Base-by-base conservation (phyloP, 2,797 vertebrate species). In the Anableps anableps region DNA sequence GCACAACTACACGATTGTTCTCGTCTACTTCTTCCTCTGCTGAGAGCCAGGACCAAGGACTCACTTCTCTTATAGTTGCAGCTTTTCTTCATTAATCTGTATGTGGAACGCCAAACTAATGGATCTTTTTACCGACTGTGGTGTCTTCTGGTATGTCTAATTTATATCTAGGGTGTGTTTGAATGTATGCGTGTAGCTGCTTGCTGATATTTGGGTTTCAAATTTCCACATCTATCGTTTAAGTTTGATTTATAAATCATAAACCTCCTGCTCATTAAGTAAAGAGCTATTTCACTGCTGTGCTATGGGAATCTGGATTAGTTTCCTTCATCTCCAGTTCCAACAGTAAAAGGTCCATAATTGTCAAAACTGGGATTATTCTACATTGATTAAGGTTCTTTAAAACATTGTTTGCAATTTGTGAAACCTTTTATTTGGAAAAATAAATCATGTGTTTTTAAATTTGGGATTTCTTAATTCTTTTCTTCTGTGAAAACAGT, bases 1-100 rank as follows among this genome's bases (percentile, higher is more conserved):
- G 86, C 62, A 95, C 95, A 96, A 93, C 89, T 92, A 91, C 90
- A 80, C 87, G 88, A 94, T 94, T 96, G 94, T 95, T 93, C 89
- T 72, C 70, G 41, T 43, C 81, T 48, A 72, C 78, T 81, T 78
- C 83, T 84, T 68, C 78, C 78, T 75, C 86, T 82, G 66, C 80
- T 34, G 36, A 60, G 80, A 84, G n/a, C 79, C 80, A n/a, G 80
- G 62, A 74, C 72, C 19, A 62, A 45, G 55, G 41, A 16, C 75
- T 58, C 17, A 72, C 78, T 74, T 85, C 48, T 0, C 87, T 91
- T 86, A 86, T 91, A 94, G 41, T 45, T 43, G 16, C 60, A 34
- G 36, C 2, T 1, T 64, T 79, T 79, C 36, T 43, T 62, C 60
- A n/a, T 71, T 58, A 19, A 2, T 41, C 36, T 36, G 10, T 2